Base-by-base conservation (phyloP, 1,140 invertebrate genomes). In the Centruroides vittatus region DNA sequence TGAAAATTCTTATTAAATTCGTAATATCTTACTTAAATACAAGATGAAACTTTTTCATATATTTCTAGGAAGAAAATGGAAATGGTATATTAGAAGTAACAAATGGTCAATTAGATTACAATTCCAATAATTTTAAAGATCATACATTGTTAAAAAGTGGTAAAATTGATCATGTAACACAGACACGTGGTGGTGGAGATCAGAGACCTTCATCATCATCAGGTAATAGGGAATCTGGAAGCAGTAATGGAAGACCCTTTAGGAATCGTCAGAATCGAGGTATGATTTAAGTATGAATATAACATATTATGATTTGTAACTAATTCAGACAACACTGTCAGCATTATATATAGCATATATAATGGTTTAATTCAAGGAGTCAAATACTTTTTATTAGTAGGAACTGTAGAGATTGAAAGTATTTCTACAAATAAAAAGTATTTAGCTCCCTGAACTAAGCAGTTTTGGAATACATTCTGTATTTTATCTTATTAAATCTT, bases 121-220 rank as follows among this genome's bases (percentile, higher is more conserved):
- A 57, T 34, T 11, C 9, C 0, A 60, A 60, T 12, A 8, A 50
- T 46, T 11, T 53, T 8, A 12, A 35, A 34, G 36, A 55, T 36
- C 34, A 61, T 46, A 58, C 53, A 5, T 35, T 46, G 5, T 35
- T 60, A 3, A 34, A 9, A 7, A 8, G 36, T 10, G 34, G 10
- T 9, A 60, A 60, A 53, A 58, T 47, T n/a, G 46, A 58, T 2
- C 59, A 23, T 49, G 48, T 60, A 34, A 55, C 57, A 3, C 57
- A 13, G n/a, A 35, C 55, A 1, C 54, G 62, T 9, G 62, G 62
- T 11, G 62, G 62, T 3, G 58, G 55, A 35, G 53, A 59, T 23
- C 62, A 63, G 3, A 52, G 46, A 12, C 57, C 62, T 5, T 60
- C 62, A 36, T 41, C 48, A 10, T 57, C 11, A n/a, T 4, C 58